A percentile compares a stretch with the other conserved stretches of the same genome.
These are phyloP conservation scores for Arrhopalites spinosus DNA, from an alignment of 2,888 invertebrate genomes.

Conservation along the genomic window DNA sequence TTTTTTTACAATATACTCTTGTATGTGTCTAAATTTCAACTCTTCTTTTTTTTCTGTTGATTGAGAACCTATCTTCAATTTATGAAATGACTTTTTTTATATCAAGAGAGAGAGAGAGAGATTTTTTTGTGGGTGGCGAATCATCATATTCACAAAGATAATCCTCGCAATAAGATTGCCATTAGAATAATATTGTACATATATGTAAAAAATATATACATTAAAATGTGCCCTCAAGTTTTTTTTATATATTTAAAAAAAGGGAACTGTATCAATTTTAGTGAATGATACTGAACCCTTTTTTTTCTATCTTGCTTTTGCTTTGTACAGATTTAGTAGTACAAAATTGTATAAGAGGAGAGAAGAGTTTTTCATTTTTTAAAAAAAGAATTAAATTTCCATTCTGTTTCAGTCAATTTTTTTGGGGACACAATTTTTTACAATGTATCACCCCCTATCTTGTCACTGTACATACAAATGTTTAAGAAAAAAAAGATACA, in stretches of 20 bases:
- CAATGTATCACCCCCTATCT: too few species aligned
- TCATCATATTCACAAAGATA: not conserved
- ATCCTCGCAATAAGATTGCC: conserved; percentile 10
- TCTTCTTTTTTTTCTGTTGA: not conserved
- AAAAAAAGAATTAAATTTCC: too few species aligned
- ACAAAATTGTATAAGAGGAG: not conserved
- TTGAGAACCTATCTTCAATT: not conserved
- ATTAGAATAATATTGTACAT: conserved; percentile 2
- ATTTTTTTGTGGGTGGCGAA: not conserved
- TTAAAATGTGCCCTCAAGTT: not conserved
- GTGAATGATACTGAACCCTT: too few species aligned
- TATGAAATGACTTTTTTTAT: not conserved
- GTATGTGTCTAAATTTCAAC: too few species aligned
- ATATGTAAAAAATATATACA: conserved; percentile 18
- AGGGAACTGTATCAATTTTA: too few species aligned
- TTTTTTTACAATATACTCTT: too few species aligned
- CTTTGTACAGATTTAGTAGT: not conserved
- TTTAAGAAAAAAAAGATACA: conserved; percentile 13
- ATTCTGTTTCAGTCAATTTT: conserved; percentile 29
- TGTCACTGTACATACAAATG: not conserved
- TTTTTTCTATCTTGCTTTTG: too few species aligned
- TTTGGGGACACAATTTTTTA: too few species aligned
- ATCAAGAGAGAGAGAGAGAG: not conserved
- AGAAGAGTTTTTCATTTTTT: not conserved
- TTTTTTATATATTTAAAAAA: too few species aligned